Percentiles rank a stretch among this genome's conserved stretches.
Conservation (phyloP, 2,888 invertebrate genomes). For the Malthinus flaveolus region DNA sequence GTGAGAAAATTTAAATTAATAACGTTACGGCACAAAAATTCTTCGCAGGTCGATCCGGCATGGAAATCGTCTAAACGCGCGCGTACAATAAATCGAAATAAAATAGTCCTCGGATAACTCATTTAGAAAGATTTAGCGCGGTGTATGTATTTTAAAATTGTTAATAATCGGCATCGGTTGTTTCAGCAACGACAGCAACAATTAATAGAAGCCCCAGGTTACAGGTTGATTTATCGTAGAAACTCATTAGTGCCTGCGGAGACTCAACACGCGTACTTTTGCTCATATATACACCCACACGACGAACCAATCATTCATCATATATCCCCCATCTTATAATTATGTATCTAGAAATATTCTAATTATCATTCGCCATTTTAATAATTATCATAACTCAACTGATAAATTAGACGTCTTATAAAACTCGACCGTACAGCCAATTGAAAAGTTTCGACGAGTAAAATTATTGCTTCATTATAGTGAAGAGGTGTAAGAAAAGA, state of each 20-base stretch:
- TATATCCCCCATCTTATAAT: constrained; percentile 37
- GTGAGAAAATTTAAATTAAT: constrained; percentile 16
- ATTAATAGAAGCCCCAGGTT: constrained; percentile 48
- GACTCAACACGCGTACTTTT: constrained; percentile 40
- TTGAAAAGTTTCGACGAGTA: too few relatives aligned
- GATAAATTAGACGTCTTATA: constrained; percentile 3
- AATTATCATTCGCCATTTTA: constrained; percentile 7
- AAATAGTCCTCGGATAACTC: constrained; percentile 32
- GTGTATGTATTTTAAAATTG: constrained; percentile 37
- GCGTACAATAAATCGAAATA: constrained; percentile 19
- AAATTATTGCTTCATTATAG: too few relatives aligned
- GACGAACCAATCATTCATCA: constrained; percentile 38
- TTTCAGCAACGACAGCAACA: constrained; percentile 48
- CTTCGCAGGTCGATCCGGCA: background rate
- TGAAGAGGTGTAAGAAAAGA: too few relatives aligned
- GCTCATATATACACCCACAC: constrained; percentile 37
- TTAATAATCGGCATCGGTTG: constrained; percentile 38
- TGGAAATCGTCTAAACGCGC: background rate
- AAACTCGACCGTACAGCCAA: too few relatives aligned
- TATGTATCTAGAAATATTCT: constrained; percentile 22
- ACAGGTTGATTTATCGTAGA: constrained; percentile 48
- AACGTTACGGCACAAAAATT: background rate
- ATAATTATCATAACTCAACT: constrained; percentile 6
- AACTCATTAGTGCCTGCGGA: constrained; percentile 50
- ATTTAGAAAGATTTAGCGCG: constrained; percentile 32